phyloP scores from a whole-genome alignment of 2,888 invertebrate genomes.

The Meliscaeva auricollis region DNA sequence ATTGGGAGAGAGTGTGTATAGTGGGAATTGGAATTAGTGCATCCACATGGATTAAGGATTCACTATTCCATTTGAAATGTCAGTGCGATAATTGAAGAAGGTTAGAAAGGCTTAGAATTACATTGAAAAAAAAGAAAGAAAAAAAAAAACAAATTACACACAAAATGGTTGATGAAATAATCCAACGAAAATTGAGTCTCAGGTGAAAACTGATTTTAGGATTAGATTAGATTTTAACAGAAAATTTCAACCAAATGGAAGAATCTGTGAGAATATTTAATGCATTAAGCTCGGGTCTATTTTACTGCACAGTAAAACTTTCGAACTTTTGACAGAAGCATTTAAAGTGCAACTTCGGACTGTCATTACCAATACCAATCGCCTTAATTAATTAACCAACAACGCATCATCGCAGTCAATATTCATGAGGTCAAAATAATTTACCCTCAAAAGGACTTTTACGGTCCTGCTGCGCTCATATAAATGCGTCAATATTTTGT shows the following conservation, averaged over 20 bases:
- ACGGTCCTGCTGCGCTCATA: not conserved
- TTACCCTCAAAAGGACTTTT: constrained; percentile 13
- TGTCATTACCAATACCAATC: not conserved
- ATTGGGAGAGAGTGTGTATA: no score
- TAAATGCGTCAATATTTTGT: constrained; percentile 22
- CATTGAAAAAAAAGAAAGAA: not conserved
- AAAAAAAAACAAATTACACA: constrained; percentile 3
- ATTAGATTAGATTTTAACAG: not conserved
- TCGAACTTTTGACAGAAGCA: not conserved
- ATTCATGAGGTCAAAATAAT: constrained; percentile 2
- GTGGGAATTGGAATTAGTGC: constrained; percentile 31
- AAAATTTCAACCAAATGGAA: not conserved
- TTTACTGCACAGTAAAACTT: no score
- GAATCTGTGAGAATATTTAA: not conserved
- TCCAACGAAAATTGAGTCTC: not conserved
- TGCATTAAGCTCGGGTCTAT: not conserved
- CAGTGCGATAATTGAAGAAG: constrained; percentile 65
- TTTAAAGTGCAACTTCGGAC: not conserved
- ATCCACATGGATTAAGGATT: constrained; percentile 47
- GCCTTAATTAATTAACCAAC: constrained; percentile 19
- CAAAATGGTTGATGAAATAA: constrained; percentile 2
- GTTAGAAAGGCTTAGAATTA: constrained; percentile 44
- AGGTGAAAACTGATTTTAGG: constrained; percentile 3
- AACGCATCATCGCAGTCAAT: constrained; percentile 17
- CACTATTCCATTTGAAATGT: constrained; percentile 48